phyloP scores from a whole-genome alignment of 2,797 vertebrate genomes.

The Enteromius anoplus region DNA sequence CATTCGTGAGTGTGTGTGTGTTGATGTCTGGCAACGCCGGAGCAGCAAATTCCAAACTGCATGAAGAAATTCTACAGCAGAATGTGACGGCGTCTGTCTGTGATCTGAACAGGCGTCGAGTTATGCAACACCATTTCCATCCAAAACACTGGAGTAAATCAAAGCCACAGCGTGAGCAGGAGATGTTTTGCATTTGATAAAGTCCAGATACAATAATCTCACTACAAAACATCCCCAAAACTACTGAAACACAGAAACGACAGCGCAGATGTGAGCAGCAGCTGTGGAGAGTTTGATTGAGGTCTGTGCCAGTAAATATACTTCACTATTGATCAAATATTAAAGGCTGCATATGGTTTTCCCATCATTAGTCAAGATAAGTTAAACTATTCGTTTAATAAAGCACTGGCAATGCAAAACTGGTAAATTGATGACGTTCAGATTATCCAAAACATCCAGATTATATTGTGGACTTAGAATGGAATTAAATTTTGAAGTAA shows the following conservation, averaged over 20 bases:
- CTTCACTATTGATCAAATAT: slow-evolving; percentile 14
- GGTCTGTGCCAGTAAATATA: neutral
- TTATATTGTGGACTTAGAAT: neutral
- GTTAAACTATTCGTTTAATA: neutral
- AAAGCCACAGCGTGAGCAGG: slow-evolving; percentile 1
- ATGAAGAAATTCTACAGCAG: slow-evolving; percentile 38
- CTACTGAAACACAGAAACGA: neutral
- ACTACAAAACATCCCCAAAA: neutral
- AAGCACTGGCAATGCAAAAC: neutral
- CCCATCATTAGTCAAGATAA: neutral
- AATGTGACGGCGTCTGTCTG: slow-evolving; percentile 37
- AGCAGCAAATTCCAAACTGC: slow-evolving; percentile 33
- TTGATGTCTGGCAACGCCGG: slow-evolving; percentile 22
- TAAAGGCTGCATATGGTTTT: neutral
- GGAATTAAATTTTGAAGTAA: neutral
- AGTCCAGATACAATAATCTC: slow-evolving; percentile 4
- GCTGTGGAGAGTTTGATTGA: neutral
- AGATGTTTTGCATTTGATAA: slow-evolving; percentile 7
- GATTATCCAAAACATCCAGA: neutral
- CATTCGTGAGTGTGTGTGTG: neutral
- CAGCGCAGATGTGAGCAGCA: neutral
- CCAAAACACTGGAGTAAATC: slow-evolving; percentile 35
- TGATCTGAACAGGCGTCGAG: slow-evolving; percentile 30
- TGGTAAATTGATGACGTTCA: neutral
- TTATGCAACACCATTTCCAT: slow-evolving; percentile 33